Evolutionary conservation across 53 echinoderm and acorn worm species (phyloP), one percentile per base, ranked within the genome.

Genomic region (Luidia sarsii): DNA sequence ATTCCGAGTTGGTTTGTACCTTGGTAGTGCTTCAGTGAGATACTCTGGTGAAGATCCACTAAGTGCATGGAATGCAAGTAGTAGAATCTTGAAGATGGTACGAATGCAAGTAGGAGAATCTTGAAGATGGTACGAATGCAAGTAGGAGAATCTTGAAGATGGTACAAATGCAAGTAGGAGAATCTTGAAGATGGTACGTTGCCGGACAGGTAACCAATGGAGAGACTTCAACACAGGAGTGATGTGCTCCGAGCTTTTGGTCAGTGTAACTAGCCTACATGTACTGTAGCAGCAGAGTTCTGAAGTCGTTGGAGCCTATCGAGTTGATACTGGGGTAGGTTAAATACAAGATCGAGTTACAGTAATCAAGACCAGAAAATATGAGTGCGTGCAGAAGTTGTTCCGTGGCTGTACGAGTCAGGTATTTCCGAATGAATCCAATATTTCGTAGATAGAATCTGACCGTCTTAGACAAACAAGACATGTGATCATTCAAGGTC

Each of bases 401-500:
- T 70, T 82, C 82, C 8, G 64, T 71, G 49, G 63, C 63, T 38
- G 29, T 63, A 5, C 25, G 57, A 23, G 32, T 70, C 16, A 67
- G 27, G 33, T 28, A 67, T 14, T 48, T 48, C 15, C 48, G 20
- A 46, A 45, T 29, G 16, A 68, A 15, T 23, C 33, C 51, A 21
- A 50, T 3, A 15, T 60, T 60, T 25, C 60, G 60, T 16, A 57
- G 59, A 57, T 57, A 30, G 33, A 64, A 80, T 64, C 64, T 64
- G 27, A 80, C 35, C 43, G 51, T 64, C 31, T 49, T 65, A 16
- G 50, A 80, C 48, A 65, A 31, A 6, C 34, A 45, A 20, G 63
- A 80, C n/a, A 80, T 35, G 33, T 64, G 80, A 18, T 62, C 57
- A 54, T 68, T 83, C 56, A 82, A 82, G 16, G 68, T 66, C 67